These are phyloP conservation scores for Cephus spinipes DNA, from an alignment of 2,888 invertebrate species.

Conservation along the genomic window DNA sequence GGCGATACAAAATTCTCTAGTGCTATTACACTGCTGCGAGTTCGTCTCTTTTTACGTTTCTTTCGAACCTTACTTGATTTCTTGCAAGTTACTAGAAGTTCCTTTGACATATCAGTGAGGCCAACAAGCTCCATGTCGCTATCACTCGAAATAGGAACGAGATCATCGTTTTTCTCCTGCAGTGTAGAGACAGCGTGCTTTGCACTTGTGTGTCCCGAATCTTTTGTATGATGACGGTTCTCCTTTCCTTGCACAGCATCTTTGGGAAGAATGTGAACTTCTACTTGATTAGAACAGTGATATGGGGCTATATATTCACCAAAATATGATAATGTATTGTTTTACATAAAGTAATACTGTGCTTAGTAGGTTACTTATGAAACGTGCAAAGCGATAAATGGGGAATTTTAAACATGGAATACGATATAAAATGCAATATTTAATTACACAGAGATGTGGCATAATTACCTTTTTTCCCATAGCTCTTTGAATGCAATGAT, in stretches of 20 bases:
- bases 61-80: slow-evolving; percentile 39
- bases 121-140: slow-evolving; percentile 62
- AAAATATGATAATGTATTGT: neutral
- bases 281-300: slow-evolving; percentile 51
- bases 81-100: slow-evolving; percentile 25
- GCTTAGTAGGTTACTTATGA: neutral
- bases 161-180: slow-evolving; percentile 58
- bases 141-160: slow-evolving; percentile 62
- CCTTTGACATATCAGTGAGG: slow-evolving; percentile 42
- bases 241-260: slow-evolving; percentile 63
- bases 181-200: slow-evolving; percentile 45
- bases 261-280: slow-evolving; percentile 57
- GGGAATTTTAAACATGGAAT: neutral
- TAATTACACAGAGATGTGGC: neutral
- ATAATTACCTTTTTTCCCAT: slow-evolving; percentile 16
- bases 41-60: slow-evolving; percentile 50
- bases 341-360: neutral
- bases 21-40: slow-evolving; percentile 16
- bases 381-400: neutral
- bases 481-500: slow-evolving; percentile 8
- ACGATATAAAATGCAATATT: neutral
- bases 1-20: slow-evolving; percentile 38
- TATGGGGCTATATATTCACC: neutral
- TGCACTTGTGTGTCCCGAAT: slow-evolving; percentile 36
- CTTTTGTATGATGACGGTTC: slow-evolving; percentile 55